Conservation (phyloP, 2,113 vertebrate species). For the Carassius auratus region DNA sequence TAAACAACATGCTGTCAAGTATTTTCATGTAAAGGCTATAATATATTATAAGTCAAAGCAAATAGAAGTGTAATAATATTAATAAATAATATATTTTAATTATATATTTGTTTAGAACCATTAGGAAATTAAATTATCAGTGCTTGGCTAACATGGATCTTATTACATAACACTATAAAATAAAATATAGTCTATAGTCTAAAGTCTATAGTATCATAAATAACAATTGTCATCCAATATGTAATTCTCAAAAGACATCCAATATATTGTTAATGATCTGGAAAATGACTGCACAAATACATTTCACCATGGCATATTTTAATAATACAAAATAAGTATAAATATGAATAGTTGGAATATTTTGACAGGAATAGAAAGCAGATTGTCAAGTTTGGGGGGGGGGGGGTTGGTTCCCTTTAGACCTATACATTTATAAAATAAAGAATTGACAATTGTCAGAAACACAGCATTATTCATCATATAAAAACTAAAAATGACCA, state of each 20-base stretch:
- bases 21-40: too few species aligned
- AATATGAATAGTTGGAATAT: slow-evolving; percentile 13
- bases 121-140: neutral
- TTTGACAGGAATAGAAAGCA: neutral
- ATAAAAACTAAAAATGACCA: neutral
- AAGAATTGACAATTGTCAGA: neutral
- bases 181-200: too few species aligned
- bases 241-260: neutral
- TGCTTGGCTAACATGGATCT: neutral
- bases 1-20: too few species aligned
- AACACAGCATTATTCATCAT: neutral
- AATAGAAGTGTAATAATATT: too few species aligned
- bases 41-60: too few species aligned
- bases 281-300: neutral
- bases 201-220: too few species aligned
- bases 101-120: too few species aligned
- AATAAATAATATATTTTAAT: too few species aligned
- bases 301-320: neutral
- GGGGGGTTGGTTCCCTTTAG: neutral
- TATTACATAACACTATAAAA: neutral
- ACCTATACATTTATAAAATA: slow-evolving; percentile 17
- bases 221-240: neutral
- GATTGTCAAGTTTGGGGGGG: neutral
- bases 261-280: neutral
- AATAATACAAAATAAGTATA: neutral